Evolutionary conservation across 2,113 vertebrate genomes (phyloP).

Genomic region (Tamias sibiricus): DNA sequence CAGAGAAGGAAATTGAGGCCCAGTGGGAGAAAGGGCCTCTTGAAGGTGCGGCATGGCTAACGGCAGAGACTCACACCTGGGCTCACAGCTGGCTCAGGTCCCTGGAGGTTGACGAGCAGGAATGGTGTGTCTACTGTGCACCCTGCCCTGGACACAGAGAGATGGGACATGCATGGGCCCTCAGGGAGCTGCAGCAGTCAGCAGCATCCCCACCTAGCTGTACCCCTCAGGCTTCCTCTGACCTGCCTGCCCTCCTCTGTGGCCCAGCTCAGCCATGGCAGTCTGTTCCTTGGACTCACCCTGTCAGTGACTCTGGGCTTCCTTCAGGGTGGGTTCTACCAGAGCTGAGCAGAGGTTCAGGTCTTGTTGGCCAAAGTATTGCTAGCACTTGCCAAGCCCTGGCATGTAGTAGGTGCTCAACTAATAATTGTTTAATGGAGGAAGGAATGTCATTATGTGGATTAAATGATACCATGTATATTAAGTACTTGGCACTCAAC

Average conservation of each 20-base stretch:
- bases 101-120: neutral
- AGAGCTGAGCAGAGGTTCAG: neutral
- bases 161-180: no score
- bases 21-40: neutral
- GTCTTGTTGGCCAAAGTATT: neutral
- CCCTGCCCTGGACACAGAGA: neutral
- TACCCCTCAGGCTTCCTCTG: neutral
- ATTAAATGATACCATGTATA: neutral
- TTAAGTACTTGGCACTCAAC: slow-evolving; percentile 19
- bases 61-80: neutral
- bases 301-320: neutral
- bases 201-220: no score
- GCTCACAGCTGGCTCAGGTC: neutral
- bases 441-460: neutral
- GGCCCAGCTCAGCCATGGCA: neutral
- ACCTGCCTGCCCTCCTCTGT: neutral
- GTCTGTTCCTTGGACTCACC: neutral
- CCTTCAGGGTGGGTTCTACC: neutral
- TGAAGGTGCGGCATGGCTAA: neutral
- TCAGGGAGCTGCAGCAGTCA: neutral
- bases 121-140: fast-evolving
- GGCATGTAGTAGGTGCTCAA: neutral
- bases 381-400: neutral
- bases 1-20: neutral
- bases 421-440: neutral